A percentile compares a stretch with the other conserved stretches of the same genome.
Evolutionary conservation across 2,888 invertebrate species (phyloP).

Genomic region (Bellardia bayeri): DNA sequence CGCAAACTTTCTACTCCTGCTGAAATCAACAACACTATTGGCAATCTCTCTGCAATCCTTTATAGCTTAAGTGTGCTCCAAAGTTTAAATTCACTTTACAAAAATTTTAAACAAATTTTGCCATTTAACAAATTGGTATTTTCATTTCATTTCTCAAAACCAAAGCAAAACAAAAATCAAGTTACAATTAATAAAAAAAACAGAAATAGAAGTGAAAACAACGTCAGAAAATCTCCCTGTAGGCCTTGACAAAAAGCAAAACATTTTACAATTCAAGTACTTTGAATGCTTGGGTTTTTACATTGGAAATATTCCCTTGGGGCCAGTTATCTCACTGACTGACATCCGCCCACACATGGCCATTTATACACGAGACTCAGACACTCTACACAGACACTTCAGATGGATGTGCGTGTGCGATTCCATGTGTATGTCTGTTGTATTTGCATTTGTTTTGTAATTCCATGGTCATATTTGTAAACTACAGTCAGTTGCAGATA

Average conservation of each 20-base stretch:
- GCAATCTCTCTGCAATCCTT: too few relatives aligned
- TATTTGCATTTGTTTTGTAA: background rate
- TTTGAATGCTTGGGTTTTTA: constrained; percentile 22
- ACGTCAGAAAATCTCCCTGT: background rate
- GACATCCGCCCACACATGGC: constrained; percentile 19
- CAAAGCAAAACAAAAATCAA: background rate
- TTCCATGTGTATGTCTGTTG: background rate
- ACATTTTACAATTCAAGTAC: constrained; percentile 20
- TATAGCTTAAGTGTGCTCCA: background rate
- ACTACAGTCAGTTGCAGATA: constrained; percentile 40
- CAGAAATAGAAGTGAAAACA: background rate
- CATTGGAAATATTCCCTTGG: background rate
- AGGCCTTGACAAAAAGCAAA: background rate
- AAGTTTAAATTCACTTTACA: background rate
- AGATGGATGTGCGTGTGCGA: background rate
- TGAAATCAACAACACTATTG: too few relatives aligned
- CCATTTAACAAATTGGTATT: background rate
- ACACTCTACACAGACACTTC: background rate
- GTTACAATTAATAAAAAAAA: constrained; percentile 1
- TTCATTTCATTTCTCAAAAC: constrained; percentile 1
- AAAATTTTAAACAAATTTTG: background rate
- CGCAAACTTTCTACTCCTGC: too few relatives aligned
- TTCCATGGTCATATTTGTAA: constrained; percentile 29
- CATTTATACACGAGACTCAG: background rate
- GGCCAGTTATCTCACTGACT: constrained; percentile 16